Percentiles rank a stretch among this genome's conserved stretches.
These are phyloP conservation scores for Rotaria socialis DNA, from an alignment of 2,888 invertebrate genomes.

Conservation along the genomic window DNA sequence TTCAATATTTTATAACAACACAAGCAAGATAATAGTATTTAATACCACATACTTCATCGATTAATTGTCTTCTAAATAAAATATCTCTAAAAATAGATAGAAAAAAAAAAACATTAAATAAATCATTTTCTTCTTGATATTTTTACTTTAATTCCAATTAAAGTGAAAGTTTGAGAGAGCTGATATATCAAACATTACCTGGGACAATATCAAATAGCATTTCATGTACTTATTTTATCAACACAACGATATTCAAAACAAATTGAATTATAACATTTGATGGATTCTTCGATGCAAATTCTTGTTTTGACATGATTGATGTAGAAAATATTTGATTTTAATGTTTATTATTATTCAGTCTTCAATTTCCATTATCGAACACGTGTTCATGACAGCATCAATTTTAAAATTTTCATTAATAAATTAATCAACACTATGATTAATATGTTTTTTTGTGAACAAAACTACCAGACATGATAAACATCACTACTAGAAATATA, in stretches of 20 bases:
- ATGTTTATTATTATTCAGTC: background rate
- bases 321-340: conserved; percentile 48
- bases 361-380: too few relatives aligned
- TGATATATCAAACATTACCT: conserved; percentile 79
- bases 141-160: conserved; percentile 78
- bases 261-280: too few relatives aligned
- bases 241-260: too few relatives aligned
- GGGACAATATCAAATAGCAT: too few relatives aligned
- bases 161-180: conserved; percentile 80
- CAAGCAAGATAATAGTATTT: conserved; percentile 95
- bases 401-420: conserved; percentile 5
- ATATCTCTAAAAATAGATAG: conserved; percentile 70
- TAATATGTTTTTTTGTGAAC: background rate
- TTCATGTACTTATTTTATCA: too few relatives aligned
- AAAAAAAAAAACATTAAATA: conserved; percentile 50
- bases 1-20: conserved; percentile 71
- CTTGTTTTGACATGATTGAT: too few relatives aligned
- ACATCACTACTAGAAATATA: background rate
- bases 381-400: background rate
- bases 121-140: background rate
- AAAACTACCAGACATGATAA: background rate
- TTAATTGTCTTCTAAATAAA: conserved; percentile 70
- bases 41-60: conserved; percentile 65
- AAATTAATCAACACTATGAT: background rate
- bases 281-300: too few relatives aligned